Conservation (phyloP, 2,797 vertebrate genomes). For the Danio albolineatus region DNA sequence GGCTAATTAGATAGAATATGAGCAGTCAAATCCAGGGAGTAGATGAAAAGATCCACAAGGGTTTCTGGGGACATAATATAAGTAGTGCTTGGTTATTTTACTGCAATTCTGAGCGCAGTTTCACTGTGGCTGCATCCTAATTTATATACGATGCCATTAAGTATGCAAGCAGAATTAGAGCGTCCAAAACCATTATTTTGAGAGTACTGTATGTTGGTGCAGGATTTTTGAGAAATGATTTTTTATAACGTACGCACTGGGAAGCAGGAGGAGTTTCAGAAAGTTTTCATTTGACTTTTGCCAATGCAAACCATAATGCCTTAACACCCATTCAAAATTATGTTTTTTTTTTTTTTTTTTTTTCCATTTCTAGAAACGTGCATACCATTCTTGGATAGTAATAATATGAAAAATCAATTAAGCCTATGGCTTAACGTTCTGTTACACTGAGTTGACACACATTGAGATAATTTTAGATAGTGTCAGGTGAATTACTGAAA, state of each 20-base stretch:
- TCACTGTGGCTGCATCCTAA: not conserved
- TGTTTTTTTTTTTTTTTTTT: not conserved
- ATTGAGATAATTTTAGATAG: slow-evolving; percentile 1
- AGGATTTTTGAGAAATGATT: not conserved
- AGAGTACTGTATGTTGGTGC: not conserved
- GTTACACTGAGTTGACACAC: not conserved
- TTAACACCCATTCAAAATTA: not conserved
- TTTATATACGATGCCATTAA: not conserved
- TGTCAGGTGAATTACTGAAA: slow-evolving; percentile 1
- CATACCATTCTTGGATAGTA: not conserved
- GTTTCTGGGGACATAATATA: slow-evolving; percentile 18
- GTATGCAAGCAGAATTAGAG: not conserved
- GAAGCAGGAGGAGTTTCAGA: not conserved
- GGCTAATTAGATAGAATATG: slow-evolving; percentile 43
- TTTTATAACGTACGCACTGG: not conserved
- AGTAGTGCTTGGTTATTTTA: slow-evolving; percentile 1
- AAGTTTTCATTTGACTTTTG: not conserved
- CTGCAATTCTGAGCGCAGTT: slow-evolving; percentile 16
- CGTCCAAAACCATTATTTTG: not conserved
- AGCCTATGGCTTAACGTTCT: not conserved
- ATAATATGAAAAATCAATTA: not conserved
- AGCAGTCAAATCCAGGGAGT: slow-evolving; percentile 35
- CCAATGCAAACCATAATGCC: not conserved
- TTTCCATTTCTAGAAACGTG: not conserved
- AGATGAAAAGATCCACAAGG: slow-evolving; percentile 34